Percentiles rank a stretch among this genome's conserved stretches.
phyloP scores from a whole-genome alignment of 2,888 invertebrate genomes.

The Melipona bicolor region DNA sequence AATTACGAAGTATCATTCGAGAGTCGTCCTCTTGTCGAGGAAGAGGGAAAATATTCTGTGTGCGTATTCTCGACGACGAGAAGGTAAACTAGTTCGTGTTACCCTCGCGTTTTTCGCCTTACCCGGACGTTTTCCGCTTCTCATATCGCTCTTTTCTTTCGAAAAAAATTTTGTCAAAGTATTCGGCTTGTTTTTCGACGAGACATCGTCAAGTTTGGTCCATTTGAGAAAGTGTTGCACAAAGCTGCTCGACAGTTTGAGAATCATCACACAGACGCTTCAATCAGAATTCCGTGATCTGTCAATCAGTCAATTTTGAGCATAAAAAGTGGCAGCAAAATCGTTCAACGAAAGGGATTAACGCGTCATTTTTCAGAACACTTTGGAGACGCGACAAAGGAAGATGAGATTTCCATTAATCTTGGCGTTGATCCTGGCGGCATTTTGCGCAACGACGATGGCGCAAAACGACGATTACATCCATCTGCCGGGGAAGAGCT shows the following conservation, averaged over 20 bases:
- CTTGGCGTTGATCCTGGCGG: constrained; percentile 56
- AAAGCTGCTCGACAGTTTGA: too few species aligned
- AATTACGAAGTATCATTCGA: constrained; percentile 53
- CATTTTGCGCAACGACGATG: constrained; percentile 36
- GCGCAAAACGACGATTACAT: constrained; percentile 69
- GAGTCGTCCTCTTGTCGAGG: background rate
- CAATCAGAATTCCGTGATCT: too few species aligned
- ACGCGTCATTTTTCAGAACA: background rate
- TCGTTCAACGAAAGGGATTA: too few species aligned
- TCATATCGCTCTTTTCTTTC: background rate
- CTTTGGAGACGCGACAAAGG: background rate
- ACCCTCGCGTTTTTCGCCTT: background rate
- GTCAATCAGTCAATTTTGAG: too few species aligned
- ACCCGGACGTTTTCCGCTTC: background rate
- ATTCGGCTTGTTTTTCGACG: background rate
- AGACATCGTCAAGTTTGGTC: background rate
- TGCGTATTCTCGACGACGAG: background rate
- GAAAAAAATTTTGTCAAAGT: background rate
- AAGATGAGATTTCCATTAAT: constrained; percentile 59
- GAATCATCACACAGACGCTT: too few species aligned
- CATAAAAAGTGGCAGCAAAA: too few species aligned
- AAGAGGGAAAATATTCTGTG: background rate
- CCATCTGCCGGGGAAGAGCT: constrained; percentile 74
- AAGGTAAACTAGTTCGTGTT: constrained; percentile 37
- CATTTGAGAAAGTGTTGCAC: too few species aligned